Conservation (phyloP, 2,113 vertebrate genomes). For the Gasterosteus nipponicus region DNA sequence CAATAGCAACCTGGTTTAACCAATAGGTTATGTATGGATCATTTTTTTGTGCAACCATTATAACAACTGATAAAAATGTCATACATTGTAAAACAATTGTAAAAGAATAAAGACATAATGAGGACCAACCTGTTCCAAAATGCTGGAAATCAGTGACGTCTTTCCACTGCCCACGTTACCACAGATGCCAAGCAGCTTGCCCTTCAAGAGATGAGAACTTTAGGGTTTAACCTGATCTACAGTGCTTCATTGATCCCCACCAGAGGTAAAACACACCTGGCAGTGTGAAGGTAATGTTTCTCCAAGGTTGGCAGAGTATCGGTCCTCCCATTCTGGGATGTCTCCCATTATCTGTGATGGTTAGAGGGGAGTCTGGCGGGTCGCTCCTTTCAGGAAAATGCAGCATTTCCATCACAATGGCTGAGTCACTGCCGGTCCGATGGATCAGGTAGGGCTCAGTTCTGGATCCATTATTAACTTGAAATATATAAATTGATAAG, state of each 20-base stretch:
- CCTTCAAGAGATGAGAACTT: conserved; percentile 68
- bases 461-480: conserved; percentile 85
- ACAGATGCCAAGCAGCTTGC: conserved; percentile 86
- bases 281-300: conserved; percentile 80
- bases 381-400: conserved; percentile 79
- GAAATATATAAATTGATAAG: conserved; percentile 26
- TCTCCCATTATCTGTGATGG: background rate
- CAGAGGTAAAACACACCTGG: conserved; percentile 74
- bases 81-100: background rate
- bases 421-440: conserved; percentile 65
- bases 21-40: background rate
- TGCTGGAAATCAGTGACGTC: conserved; percentile 84
- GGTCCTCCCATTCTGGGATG: background rate
- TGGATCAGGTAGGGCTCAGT: conserved; percentile 80
- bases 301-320: conserved; percentile 57
- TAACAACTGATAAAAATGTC: background rate
- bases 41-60: too few species aligned
- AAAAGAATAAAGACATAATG: background rate
- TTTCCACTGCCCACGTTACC: conserved; percentile 89
- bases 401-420: conserved; percentile 83
- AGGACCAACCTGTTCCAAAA: conserved; percentile 85
- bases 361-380: background rate
- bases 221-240: background rate
- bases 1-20: too few species aligned
- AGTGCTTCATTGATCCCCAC: fast-evolving